These are phyloP conservation scores for Cheilosia scutellata DNA, from an alignment of 2,888 invertebrate species.

Conservation along the genomic window DNA sequence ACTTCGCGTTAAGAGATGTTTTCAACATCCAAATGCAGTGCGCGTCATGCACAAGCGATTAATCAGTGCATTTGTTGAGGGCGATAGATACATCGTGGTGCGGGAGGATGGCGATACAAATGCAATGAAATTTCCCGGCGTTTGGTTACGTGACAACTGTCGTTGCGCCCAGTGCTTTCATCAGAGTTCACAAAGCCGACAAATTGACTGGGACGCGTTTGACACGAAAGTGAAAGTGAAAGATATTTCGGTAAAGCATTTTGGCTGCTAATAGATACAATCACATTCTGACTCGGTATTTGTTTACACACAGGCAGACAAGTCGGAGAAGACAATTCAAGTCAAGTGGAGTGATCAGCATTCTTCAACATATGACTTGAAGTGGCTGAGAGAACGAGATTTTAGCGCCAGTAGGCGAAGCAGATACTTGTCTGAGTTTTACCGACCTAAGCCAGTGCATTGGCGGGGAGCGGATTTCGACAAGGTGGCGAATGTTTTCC, in stretches of 20 bases:
- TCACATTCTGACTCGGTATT: slow-evolving; percentile 29
- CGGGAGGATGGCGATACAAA: slow-evolving; percentile 61
- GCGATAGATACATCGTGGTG: slow-evolving; percentile 78
- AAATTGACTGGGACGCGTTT: slow-evolving; percentile 87
- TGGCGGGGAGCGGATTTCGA: slow-evolving; percentile 86
- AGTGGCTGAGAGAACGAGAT: slow-evolving; percentile 87
- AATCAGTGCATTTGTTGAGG: slow-evolving; percentile 78
- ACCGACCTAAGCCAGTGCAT: slow-evolving; percentile 85
- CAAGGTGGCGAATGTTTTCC: slow-evolving; percentile 84
- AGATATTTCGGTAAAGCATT: slow-evolving; percentile 73
- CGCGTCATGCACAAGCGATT: slow-evolving; percentile 64
- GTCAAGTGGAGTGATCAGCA: slow-evolving; percentile 88
- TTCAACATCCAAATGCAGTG: slow-evolving; percentile 58
- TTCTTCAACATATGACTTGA: slow-evolving; percentile 85
- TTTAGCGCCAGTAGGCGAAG: slow-evolving; percentile 85
- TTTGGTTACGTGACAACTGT: slow-evolving; percentile 90
- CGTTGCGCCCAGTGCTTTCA: slow-evolving; percentile 88
- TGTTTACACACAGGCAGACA: slow-evolving; percentile 75
- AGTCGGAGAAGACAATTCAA: slow-evolving; percentile 76
- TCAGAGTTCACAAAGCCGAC: slow-evolving; percentile 85
- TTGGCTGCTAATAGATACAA: slow-evolving; percentile 16
- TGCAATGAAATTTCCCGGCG: slow-evolving; percentile 84
- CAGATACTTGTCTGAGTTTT: slow-evolving; percentile 85
- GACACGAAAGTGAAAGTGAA: slow-evolving; percentile 85
- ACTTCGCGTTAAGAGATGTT: slow-evolving; percentile 54